These are phyloP conservation scores for Leptopilina syphax DNA, from an alignment of 2,888 invertebrate species.

Conservation along the genomic window DNA sequence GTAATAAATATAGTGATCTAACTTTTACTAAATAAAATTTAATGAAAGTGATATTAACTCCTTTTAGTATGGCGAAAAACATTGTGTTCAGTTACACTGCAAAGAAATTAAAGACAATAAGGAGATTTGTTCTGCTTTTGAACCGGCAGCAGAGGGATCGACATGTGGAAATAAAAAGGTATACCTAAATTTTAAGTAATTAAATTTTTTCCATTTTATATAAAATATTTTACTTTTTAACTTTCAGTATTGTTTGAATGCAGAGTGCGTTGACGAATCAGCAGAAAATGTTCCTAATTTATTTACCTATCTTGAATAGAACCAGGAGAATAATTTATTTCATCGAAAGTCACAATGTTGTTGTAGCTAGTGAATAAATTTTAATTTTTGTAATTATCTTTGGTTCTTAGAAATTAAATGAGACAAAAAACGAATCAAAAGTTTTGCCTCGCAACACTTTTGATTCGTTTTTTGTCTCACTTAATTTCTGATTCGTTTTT, in stretches of 20 bases:
- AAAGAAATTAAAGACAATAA: slow-evolving; percentile 87
- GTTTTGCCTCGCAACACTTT: no score
- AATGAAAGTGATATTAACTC: background rate
- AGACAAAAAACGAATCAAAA: no score
- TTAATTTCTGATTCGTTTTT: no score
- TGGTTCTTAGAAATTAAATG: no score
- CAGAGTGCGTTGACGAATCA: slow-evolving; percentile 87
- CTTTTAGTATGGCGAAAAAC: slow-evolving; percentile 90
- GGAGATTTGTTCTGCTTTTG: slow-evolving; percentile 89
- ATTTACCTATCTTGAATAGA: background rate
- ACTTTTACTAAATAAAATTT: no score
- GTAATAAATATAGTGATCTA: no score
- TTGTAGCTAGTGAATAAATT: no score
- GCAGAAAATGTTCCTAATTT: slow-evolving; percentile 4
- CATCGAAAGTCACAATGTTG: no score
- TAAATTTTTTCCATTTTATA: background rate
- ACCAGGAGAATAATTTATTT: background rate
- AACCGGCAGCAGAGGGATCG: slow-evolving; percentile 92
- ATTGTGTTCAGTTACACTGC: slow-evolving; percentile 93
- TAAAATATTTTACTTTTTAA: slow-evolving; percentile 53
- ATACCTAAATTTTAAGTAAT: slow-evolving; percentile 59
- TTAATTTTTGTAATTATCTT: no score
- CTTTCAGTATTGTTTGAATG: slow-evolving; percentile 91
- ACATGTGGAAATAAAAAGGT: slow-evolving; percentile 93
- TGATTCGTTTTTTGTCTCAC: no score